Conservation (phyloP, 2,888 invertebrate species). For the Macrophya alboannulata region DNA sequence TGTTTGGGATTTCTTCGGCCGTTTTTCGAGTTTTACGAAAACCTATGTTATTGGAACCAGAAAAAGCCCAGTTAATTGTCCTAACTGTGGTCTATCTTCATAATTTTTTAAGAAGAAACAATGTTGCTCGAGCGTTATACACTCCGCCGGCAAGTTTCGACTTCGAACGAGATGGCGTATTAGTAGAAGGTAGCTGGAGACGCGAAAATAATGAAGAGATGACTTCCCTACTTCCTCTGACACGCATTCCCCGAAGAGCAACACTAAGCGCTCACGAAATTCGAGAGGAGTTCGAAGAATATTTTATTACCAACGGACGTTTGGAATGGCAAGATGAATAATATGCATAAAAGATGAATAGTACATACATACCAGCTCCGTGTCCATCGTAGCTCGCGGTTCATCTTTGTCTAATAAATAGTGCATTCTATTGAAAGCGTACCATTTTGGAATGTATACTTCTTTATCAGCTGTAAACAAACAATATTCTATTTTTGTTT, state of each 20-base stretch:
- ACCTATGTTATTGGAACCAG: constrained; percentile 66
- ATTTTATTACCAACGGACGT: constrained; percentile 64
- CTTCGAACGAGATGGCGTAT: constrained; percentile 61
- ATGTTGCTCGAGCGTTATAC: constrained; percentile 60
- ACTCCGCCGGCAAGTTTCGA: constrained; percentile 65
- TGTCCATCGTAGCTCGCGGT: constrained; percentile 55
- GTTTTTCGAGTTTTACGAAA: constrained; percentile 65
- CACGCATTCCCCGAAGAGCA: constrained; percentile 62
- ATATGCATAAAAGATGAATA: constrained; percentile 28
- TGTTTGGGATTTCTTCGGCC: constrained; percentile 59
- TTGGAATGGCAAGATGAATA: constrained; percentile 66
- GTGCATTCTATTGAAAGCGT: constrained; percentile 61
- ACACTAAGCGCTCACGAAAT: constrained; percentile 61
- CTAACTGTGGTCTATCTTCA: constrained; percentile 64
- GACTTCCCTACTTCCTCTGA: constrained; percentile 61
- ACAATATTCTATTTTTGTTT: background rate
- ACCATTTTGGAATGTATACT: constrained; percentile 61
- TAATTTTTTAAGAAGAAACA: constrained; percentile 66
- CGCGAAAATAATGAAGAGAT: constrained; percentile 57
- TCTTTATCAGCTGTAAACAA: constrained; percentile 20
- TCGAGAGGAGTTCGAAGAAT: constrained; percentile 64
- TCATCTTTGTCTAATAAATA: constrained; percentile 59
- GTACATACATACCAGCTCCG: constrained; percentile 40
- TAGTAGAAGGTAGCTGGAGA: constrained; percentile 65
- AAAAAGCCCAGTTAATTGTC: constrained; percentile 64